Conservation (phyloP, 2,113 vertebrate species). For the Scolopax mira region DNA sequence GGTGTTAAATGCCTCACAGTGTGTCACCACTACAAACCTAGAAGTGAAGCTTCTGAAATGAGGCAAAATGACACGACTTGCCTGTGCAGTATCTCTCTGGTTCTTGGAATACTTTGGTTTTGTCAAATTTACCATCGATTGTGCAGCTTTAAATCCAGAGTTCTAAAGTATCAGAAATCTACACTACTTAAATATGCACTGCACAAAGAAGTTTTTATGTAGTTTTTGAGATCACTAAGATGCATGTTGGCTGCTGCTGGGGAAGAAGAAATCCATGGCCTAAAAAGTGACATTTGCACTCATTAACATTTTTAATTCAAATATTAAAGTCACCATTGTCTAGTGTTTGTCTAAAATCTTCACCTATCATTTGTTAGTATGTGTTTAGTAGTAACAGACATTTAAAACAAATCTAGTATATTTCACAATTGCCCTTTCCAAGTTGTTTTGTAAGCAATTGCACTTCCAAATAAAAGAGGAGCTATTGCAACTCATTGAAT, state of each 20-base stretch:
- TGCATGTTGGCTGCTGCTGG: background rate
- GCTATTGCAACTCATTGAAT: slow-evolving; percentile 15
- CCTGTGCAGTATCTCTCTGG: background rate
- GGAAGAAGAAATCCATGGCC: background rate
- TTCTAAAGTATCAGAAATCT: background rate
- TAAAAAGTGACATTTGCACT: background rate
- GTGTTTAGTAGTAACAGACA: background rate
- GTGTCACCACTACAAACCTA: background rate
- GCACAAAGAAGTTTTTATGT: background rate
- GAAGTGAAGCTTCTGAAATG: background rate
- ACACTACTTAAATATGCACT: background rate
- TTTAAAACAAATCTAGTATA: background rate
- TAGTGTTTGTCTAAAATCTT: background rate
- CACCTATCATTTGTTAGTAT: background rate
- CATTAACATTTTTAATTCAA: background rate
- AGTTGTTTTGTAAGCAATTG: background rate
- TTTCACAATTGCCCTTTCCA: background rate
- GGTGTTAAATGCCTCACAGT: background rate
- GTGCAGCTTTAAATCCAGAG: background rate
- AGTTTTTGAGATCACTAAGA: background rate
- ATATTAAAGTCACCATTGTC: background rate
- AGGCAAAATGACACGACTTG: background rate
- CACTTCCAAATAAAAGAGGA: background rate
- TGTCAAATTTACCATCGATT: background rate
- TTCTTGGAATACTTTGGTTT: background rate